Evolutionary conservation across 2,797 vertebrate genomes (phyloP).

Genomic region (Sebastiscus tertius): DNA sequence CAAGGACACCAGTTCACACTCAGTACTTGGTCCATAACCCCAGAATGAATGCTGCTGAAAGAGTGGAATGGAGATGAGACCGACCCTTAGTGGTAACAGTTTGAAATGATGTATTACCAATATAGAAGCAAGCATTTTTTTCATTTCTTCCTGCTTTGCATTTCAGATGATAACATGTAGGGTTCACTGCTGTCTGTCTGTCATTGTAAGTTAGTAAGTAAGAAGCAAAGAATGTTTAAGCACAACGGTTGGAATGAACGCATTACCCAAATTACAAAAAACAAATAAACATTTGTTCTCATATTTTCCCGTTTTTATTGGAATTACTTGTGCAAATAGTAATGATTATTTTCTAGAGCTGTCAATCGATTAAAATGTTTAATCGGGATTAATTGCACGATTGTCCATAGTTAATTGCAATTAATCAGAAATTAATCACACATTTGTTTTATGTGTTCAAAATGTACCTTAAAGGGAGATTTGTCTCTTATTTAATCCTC

Average conservation of each 20-base stretch:
- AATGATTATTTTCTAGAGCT: neutral
- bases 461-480: too few species aligned
- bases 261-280: too few species aligned
- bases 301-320: neutral
- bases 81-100: neutral
- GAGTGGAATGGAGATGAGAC: neutral
- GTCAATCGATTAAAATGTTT: too few species aligned
- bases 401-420: too few species aligned
- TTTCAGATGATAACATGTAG: neutral
- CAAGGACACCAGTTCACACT: too few species aligned
- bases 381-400: too few species aligned
- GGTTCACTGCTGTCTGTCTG: neutral
- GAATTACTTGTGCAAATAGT: neutral
- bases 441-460: too few species aligned
- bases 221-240: neutral
- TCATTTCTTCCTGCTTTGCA: neutral
- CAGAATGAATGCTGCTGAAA: conserved; percentile 32
- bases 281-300: neutral
- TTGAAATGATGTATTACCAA: neutral
- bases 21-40: neutral
- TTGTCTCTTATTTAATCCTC: too few species aligned
- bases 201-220: neutral
- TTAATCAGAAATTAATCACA: too few species aligned
- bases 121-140: neutral
- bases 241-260: neutral